Evolutionary conservation across 2,888 invertebrate species (phyloP), one percentile per base, ranked within the genome.

Genomic region (Drosophila gaucha): DNA sequence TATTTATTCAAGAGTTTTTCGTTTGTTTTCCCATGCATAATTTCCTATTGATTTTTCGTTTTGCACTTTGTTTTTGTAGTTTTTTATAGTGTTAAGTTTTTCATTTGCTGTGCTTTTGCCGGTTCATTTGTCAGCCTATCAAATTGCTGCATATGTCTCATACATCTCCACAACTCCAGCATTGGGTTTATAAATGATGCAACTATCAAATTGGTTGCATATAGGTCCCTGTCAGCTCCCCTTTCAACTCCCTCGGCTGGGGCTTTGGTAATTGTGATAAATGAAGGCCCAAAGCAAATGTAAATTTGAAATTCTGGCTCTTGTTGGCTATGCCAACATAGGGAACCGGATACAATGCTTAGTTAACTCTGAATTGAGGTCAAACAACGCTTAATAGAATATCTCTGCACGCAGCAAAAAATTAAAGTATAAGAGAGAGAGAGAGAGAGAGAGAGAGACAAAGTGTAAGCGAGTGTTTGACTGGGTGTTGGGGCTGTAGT

Each of bases 311-410:
- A 44, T 44, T 67, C 47, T 18, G 24, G 22, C 20, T n/a, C 22
- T 20, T 28, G 49, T 43, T 30, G 28, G 14, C 18, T 26, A 14
- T 33, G 28, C 16, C 20, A 14, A 36, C 35, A 26, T 9, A 20
- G 35, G 12, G 49, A 24, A 64, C 43, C 24, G 55, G 43, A 50
- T 38, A 43, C 33, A 56, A 75, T 70, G 56, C 49, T 55, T 56
- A 66, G 56, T 56, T 72, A 66, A 38, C 47, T 36, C 47, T 9
- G 46, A 35, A 49, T 49, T 56, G 64, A 49, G 75, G 78, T 74
- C 78, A 74, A 64, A 62, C 67, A 51, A 52, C 39, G 54, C 30
- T 57, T 57, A 80, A 77, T 66, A 63, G 50, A 59, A 74, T 67
- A 50, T 58, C 43, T 31, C 63, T 30, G 20, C 31, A 38, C 22